Conservation (phyloP, 1,140 invertebrate genomes). For the Aricia agestis region DNA sequence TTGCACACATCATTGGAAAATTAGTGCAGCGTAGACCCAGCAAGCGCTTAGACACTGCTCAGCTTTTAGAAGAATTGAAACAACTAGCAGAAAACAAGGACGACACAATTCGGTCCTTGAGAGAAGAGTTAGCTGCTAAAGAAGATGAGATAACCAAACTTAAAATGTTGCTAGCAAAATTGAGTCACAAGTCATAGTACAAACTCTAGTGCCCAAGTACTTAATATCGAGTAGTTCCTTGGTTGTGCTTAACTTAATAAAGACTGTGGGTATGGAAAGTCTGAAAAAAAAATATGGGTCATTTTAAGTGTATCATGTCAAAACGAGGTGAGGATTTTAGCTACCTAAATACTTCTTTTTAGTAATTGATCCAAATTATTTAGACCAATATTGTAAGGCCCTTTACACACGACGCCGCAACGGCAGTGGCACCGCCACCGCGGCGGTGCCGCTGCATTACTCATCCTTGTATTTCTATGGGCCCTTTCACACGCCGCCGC, state of each 20-base stretch:
- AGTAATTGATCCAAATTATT: too few species aligned
- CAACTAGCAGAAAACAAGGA: constrained; percentile 65
- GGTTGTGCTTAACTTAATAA: background rate
- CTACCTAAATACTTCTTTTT: too few species aligned
- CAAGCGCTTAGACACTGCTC: constrained; percentile 65
- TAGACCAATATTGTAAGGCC: too few species aligned
- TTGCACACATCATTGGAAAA: constrained; percentile 76
- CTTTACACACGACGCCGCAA: too few species aligned
- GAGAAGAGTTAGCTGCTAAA: constrained; percentile 69
- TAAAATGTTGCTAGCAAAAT: constrained; percentile 68
- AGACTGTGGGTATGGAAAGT: background rate
- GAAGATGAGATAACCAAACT: constrained; percentile 76
- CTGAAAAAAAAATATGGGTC: background rate
- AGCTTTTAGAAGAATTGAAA: constrained; percentile 67
- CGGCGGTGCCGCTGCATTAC: too few species aligned
- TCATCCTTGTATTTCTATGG: too few species aligned
- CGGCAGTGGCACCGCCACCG: too few species aligned
- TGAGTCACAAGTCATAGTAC: constrained; percentile 38
- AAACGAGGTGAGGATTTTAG: too few species aligned
- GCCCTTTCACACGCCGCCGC: too few species aligned
- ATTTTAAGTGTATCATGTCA: background rate
- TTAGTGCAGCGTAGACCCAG: constrained; percentile 64
- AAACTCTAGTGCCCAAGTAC: constrained; percentile 19
- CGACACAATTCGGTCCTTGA: constrained; percentile 59
- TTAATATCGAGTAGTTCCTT: constrained; percentile 18